Evolutionary conservation across 2,797 vertebrate genomes (phyloP).

Genomic region (Scarus forsteni): DNA sequence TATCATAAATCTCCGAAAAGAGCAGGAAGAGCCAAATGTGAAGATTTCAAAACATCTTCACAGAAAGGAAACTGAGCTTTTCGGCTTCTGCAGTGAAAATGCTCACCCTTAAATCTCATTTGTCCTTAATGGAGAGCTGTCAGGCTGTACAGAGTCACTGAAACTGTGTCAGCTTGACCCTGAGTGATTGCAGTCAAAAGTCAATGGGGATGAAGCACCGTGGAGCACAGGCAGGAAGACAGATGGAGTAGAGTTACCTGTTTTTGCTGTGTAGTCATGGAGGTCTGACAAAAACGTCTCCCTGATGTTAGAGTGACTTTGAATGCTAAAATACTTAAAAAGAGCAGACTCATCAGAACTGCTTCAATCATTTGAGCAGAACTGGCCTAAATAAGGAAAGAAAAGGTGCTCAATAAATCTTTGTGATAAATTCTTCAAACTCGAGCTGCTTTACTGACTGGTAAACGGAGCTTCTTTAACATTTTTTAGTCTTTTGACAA

Average conservation of each 20-base stretch:
- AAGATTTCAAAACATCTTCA: constrained; percentile 75
- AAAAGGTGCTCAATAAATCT: not conserved
- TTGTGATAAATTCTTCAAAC: not conserved
- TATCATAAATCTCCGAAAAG: constrained; percentile 83
- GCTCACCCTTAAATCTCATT: constrained; percentile 12
- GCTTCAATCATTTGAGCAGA: not conserved
- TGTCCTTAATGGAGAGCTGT: constrained; percentile 14
- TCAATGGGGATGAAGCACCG: constrained; percentile 1
- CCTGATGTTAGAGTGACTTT: constrained; percentile 25
- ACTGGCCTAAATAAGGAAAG: not conserved
- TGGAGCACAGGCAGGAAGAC: not conserved
- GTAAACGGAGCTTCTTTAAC: too few species aligned
- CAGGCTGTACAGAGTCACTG: constrained; percentile 3
- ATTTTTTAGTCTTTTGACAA: too few species aligned
- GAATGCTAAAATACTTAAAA: constrained; percentile 37
- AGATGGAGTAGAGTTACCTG: constrained; percentile 11
- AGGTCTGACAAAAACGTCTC: constrained; percentile 14
- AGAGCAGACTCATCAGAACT: constrained; percentile 1
- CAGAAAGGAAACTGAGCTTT: constrained; percentile 58
- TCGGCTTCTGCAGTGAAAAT: constrained; percentile 38
- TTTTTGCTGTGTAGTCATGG: constrained; percentile 24
- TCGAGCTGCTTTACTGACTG: too few species aligned
- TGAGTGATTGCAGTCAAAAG: constrained; percentile 26
- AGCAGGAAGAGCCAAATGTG: constrained; percentile 76
- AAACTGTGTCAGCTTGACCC: constrained; percentile 30